phyloP scores from a whole-genome alignment of 2,888 invertebrate genomes.

The Chelonus formosanus region DNA sequence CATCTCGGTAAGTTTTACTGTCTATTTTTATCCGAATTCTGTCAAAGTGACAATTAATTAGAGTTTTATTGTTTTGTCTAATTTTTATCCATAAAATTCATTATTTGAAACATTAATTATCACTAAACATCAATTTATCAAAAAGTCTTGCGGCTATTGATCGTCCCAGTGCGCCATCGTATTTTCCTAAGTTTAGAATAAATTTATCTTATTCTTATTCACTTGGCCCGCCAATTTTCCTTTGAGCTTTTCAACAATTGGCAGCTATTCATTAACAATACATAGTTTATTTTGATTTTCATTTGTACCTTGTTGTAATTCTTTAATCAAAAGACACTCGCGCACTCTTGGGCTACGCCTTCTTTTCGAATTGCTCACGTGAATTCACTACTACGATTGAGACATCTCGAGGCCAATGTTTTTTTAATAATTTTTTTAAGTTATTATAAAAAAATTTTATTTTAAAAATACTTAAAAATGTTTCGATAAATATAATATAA shows the following conservation, averaged over 20 bases:
- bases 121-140: too few relatives aligned
- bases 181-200: neutral
- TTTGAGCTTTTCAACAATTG: neutral
- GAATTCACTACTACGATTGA: slow-evolving; percentile 45
- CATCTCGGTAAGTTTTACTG: slow-evolving; percentile 44
- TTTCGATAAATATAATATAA: too few relatives aligned
- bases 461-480: too few relatives aligned
- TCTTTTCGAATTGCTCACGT: slow-evolving; percentile 59
- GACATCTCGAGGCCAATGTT: slow-evolving; percentile 4
- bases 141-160: slow-evolving; percentile 13
- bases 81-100: slow-evolving; percentile 12
- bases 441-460: too few relatives aligned
- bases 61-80: slow-evolving; percentile 4
- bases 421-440: too few relatives aligned
- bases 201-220: slow-evolving; percentile 1
- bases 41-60: too few relatives aligned
- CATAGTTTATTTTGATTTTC: neutral
- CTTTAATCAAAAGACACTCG: slow-evolving; percentile 33
- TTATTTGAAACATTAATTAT: too few relatives aligned
- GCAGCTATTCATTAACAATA: neutral
- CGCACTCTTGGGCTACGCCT: slow-evolving; percentile 57
- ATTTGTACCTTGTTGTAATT: neutral
- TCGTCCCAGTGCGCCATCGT: slow-evolving; percentile 9
- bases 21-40: neutral
- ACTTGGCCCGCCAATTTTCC: neutral